phyloP scores from a whole-genome alignment of 2,888 invertebrate genomes.

The Griposia aprilina region DNA sequence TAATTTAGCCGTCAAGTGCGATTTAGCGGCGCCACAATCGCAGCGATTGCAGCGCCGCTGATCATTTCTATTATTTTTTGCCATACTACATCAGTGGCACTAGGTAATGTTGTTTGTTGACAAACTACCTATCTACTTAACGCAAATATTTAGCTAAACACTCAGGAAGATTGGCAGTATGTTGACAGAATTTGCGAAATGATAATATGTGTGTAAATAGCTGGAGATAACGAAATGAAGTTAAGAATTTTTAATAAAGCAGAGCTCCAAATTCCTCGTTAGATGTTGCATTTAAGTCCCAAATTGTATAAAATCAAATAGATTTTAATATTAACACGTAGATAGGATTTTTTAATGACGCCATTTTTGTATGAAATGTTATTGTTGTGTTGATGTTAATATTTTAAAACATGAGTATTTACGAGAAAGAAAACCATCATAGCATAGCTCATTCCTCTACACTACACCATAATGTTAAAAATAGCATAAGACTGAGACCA shows the following conservation, averaged over 20 bases:
- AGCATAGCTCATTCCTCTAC: conserved; percentile 66
- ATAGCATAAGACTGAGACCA: conserved; percentile 87
- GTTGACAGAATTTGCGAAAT: conserved; percentile 6
- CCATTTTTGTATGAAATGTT: conserved; percentile 79
- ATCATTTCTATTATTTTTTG: conserved; percentile 12
- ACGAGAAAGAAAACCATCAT: conserved; percentile 42
- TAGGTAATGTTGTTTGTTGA: not conserved
- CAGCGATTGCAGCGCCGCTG: not conserved
- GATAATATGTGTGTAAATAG: conserved; percentile 41
- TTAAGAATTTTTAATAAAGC: conserved; percentile 33
- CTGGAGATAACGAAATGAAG: conserved; percentile 12
- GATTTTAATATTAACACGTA: conserved; percentile 66
- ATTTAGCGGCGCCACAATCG: not conserved
- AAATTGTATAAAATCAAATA: conserved; percentile 71
- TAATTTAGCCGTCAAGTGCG: not conserved
- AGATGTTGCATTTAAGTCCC: conserved; percentile 74
- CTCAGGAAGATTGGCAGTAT: conserved; percentile 11
- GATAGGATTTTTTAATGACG: conserved; percentile 81
- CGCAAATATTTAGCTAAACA: not conserved
- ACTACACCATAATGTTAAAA: conserved; percentile 51
- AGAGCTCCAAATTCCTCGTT: conserved; percentile 50
- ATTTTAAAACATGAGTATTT: conserved; percentile 54
- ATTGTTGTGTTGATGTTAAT: conserved; percentile 69
- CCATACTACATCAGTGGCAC: conserved; percentile 12
- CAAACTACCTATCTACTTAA: conserved; percentile 10